These are phyloP conservation scores for Lepidotrigona ventralis DNA, from an alignment of 1,140 invertebrate genomes.

Conservation along the genomic window DNA sequence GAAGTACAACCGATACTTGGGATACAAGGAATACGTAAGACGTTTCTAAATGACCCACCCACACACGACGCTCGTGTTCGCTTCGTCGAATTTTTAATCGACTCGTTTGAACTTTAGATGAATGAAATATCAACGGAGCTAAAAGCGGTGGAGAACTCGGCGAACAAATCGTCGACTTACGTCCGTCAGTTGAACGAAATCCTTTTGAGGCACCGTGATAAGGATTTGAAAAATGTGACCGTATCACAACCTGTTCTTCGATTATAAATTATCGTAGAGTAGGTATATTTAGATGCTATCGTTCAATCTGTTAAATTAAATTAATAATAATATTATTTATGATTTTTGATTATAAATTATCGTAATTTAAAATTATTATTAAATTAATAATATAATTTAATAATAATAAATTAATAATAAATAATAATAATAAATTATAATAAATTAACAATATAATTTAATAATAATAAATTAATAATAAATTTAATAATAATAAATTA, in stretches of 20 bases:
- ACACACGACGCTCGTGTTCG: not conserved
- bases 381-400: too few relatives aligned
- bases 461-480: too few relatives aligned
- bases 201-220: constrained; percentile 70
- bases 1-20: constrained; percentile 76
- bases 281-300: too few relatives aligned
- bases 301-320: too few relatives aligned
- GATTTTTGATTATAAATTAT: too few relatives aligned
- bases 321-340: too few relatives aligned
- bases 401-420: too few relatives aligned
- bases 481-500: too few relatives aligned
- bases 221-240: constrained; percentile 70
- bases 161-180: constrained; percentile 77
- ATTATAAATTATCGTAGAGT: constrained; percentile 44
- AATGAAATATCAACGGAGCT: constrained; percentile 79
- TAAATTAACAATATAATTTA: too few relatives aligned
- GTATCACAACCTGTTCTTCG: constrained; percentile 48
- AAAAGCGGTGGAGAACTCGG: constrained; percentile 77
- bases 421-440: too few relatives aligned
- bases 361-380: too few relatives aligned
- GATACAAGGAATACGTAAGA: constrained; percentile 79
- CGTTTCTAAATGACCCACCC: constrained; percentile 7
- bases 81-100: constrained; percentile 51
- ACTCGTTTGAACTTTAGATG: constrained; percentile 69
- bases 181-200: constrained; percentile 74